Evolutionary conservation across 2,113 vertebrate genomes (phyloP), one percentile per base, ranked within the genome.

Genomic region (Esox niger): DNA sequence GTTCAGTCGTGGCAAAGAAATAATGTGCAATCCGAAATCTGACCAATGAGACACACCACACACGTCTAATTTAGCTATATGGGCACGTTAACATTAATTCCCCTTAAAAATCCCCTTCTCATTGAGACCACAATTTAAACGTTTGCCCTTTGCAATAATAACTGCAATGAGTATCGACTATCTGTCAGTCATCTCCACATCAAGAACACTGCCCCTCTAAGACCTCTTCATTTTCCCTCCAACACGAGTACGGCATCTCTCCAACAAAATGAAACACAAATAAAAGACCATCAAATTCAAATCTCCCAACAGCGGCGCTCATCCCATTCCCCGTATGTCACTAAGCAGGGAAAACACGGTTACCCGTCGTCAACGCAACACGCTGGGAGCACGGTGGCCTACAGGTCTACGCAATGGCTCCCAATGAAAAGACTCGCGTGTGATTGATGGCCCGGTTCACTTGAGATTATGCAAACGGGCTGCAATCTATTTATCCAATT

Each of bases 381-480:
- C 26, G 26, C 29, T 21, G 13, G 63, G 52, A 21, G 29, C 27
- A 26, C 38, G 10, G 7, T 58, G 47, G n/a, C 6, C 35, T 5
- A 38, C 5, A 38, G 35, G 11, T 5, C 5, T 52, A 9, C 66
- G 52, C 10, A 76, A 59, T 27, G 58, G 23, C 55, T 78, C 43
- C 49, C 31, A 38, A 65, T 2, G 32, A 52, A 71, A 70, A 8
- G 64, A 33, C 38, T 55, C 31, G 8, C 46, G 15, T 8, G 27
- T 77, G 75, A 83, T 79, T 63, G 77, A 75, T 75, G 60, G 38
- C 62, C 47, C 69, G 57, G 73, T 78, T 78, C 67, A 59, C 78
- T 76, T 79, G 47, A 72, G 62, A 87, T 84, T 79, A 89, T 83
- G 72, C 82, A 82, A 81, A 85, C 71, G 57, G 62, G 56, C 13